These are phyloP conservation scores for Amphipyra berbera DNA, from an alignment of 2,888 invertebrate species.

Conservation along the genomic window DNA sequence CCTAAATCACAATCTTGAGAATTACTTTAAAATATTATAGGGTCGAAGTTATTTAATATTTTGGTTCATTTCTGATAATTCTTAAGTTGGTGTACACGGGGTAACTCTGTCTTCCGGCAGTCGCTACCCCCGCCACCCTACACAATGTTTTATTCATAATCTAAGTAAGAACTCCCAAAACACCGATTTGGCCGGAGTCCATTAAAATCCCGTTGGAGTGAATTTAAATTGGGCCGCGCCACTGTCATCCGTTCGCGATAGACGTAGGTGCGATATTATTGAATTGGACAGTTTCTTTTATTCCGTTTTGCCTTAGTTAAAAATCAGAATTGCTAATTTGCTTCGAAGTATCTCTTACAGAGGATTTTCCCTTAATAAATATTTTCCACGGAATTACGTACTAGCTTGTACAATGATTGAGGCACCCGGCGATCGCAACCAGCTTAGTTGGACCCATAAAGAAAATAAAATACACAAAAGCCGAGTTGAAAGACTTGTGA, in stretches of 20 bases:
- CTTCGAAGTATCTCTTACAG: constrained; percentile 21
- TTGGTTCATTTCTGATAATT: constrained; percentile 64
- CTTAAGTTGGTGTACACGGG: constrained; percentile 55
- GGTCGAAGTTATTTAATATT: constrained; percentile 58
- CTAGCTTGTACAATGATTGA: constrained; percentile 19
- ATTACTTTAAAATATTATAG: constrained; percentile 48
- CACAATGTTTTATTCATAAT: constrained; percentile 84
- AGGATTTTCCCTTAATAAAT: constrained; percentile 12
- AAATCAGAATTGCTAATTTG: constrained; percentile 59
- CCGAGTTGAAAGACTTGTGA: not conserved
- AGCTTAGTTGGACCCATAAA: not conserved
- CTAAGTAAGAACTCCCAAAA: constrained; percentile 78
- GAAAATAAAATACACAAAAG: constrained; percentile 9
- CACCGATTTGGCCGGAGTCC: constrained; percentile 79
- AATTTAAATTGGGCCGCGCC: constrained; percentile 72
- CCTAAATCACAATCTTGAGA: constrained; percentile 28
- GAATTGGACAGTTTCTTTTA: constrained; percentile 27
- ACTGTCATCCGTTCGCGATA: constrained; percentile 51
- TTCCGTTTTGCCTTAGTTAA: constrained; percentile 38
- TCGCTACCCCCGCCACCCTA: constrained; percentile 43
- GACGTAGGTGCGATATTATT: constrained; percentile 43
- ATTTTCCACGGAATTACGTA: constrained; percentile 5
- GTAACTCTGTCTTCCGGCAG: constrained; percentile 42
- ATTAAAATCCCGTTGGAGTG: constrained; percentile 75
- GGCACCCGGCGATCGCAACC: not conserved